phyloP scores from a whole-genome alignment of 2,888 invertebrate genomes.

The Ennomos quercinarius region DNA sequence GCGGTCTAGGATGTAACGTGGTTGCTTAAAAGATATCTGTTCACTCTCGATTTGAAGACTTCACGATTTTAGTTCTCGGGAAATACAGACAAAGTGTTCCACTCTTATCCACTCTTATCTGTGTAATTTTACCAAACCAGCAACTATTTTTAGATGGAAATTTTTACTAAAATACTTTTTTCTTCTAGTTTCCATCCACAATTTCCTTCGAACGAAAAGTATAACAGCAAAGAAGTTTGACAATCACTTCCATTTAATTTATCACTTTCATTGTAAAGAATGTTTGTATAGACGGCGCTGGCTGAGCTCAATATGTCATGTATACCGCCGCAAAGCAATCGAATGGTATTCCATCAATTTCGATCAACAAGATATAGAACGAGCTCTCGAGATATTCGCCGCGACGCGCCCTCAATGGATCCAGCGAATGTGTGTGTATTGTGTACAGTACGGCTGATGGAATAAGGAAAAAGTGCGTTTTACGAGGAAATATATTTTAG shows the following conservation, averaged over 20 bases:
- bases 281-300: slow-evolving; percentile 11
- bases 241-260: not conserved
- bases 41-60: too few species aligned
- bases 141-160: too few species aligned
- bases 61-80: too few species aligned
- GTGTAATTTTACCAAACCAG: too few species aligned
- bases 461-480: not conserved
- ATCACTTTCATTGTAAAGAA: slow-evolving; percentile 12
- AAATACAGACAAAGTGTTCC: too few species aligned
- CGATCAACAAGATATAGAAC: slow-evolving; percentile 35
- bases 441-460: not conserved
- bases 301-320: slow-evolving; percentile 17
- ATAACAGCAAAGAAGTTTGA: slow-evolving; percentile 3
- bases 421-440: not conserved
- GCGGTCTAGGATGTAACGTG: too few species aligned
- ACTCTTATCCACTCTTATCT: too few species aligned
- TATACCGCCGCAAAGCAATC: slow-evolving; percentile 25
- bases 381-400: slow-evolving; percentile 19
- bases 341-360: slow-evolving; percentile 38
- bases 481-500: slow-evolving; percentile 10
- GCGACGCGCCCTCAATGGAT: slow-evolving; percentile 13
- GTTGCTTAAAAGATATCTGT: too few species aligned
- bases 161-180: too few species aligned
- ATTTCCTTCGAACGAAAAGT: not conserved
- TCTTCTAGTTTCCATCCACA: not conserved